A percentile compares a stretch with the other conserved stretches of the same genome.
Evolutionary conservation across 1,140 invertebrate genomes (phyloP).

Genomic region (Physella acuta): DNA sequence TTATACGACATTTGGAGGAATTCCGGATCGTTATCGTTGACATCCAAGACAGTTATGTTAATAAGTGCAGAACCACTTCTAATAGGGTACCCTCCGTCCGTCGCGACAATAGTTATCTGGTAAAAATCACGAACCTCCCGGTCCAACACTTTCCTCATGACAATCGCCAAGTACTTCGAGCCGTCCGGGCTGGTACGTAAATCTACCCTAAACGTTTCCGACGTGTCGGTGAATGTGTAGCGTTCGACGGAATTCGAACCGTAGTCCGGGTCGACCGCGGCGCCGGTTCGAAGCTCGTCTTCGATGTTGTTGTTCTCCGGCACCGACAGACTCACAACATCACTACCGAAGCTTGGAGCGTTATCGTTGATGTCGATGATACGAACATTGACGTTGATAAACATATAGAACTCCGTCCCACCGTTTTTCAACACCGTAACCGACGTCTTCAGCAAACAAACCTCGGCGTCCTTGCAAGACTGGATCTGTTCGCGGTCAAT

Average conservation of each 20-base stretch:
- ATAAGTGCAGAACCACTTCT: slow-evolving; percentile 40
- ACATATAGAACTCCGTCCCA: slow-evolving; percentile 26
- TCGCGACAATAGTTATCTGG: slow-evolving; percentile 40
- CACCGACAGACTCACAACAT: slow-evolving; percentile 34
- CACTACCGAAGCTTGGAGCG: slow-evolving; percentile 42
- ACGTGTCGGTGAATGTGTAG: slow-evolving; percentile 33
- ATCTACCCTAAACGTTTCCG: slow-evolving; percentile 34
- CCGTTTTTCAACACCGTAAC: slow-evolving; percentile 29
- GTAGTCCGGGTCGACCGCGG: slow-evolving; percentile 47
- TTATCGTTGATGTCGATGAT: slow-evolving; percentile 54
- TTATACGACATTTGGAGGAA: slow-evolving; percentile 43
- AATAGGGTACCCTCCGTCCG: slow-evolving; percentile 44
- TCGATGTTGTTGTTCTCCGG: slow-evolving; percentile 39
- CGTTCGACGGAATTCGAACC: slow-evolving; percentile 37
- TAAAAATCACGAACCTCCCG: slow-evolving; percentile 43
- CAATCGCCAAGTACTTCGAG: slow-evolving; percentile 39
- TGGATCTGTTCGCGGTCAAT: slow-evolving; percentile 44
- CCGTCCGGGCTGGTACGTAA: slow-evolving; percentile 37
- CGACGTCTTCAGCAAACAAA: slow-evolving; percentile 29
- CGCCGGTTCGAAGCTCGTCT: slow-evolving; percentile 36
- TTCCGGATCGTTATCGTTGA: slow-evolving; percentile 61
- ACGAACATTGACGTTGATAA: slow-evolving; percentile 31
- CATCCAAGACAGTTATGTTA: slow-evolving; percentile 62
- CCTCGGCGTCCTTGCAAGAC: slow-evolving; percentile 32
- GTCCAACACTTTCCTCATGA: slow-evolving; percentile 39